A percentile compares a stretch with the other conserved stretches of the same genome.
Evolutionary conservation across 1,140 invertebrate genomes (phyloP).

Genomic region (Chironomus striatipennis): DNA sequence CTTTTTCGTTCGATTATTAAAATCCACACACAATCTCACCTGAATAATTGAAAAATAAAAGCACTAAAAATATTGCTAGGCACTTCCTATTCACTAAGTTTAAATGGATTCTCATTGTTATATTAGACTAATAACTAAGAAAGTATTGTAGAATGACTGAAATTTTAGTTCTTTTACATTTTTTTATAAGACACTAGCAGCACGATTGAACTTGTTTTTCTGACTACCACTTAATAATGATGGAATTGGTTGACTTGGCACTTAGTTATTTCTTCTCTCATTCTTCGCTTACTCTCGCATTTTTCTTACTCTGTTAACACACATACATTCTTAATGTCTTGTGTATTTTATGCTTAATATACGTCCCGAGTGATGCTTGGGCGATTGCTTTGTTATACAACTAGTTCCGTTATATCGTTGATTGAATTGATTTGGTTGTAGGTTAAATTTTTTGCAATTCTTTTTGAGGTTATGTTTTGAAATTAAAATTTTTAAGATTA

Average conservation of each 20-base stretch:
- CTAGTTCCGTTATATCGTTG: too few species aligned
- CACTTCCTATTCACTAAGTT: background rate
- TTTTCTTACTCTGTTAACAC: too few species aligned
- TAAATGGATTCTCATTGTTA: background rate
- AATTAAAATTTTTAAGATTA: too few species aligned
- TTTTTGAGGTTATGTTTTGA: too few species aligned
- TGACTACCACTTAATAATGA: background rate
- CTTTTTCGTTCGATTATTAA: background rate
- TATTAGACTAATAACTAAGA: background rate
- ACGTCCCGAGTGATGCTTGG: too few species aligned
- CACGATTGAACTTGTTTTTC: background rate
- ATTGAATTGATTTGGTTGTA: too few species aligned
- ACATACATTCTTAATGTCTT: too few species aligned
- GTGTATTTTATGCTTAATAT: too few species aligned
- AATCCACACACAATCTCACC: background rate
- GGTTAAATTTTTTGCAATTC: too few species aligned
- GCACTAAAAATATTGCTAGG: background rate
- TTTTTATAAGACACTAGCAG: constrained; percentile 1
- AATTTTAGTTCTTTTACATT: background rate
- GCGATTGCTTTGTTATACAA: too few species aligned
- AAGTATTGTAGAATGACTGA: background rate
- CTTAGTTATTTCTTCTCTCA: background rate
- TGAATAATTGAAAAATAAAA: background rate
- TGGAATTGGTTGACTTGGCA: background rate
- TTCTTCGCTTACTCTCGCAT: background rate